Evolutionary conservation across 2,888 invertebrate genomes (phyloP).

Genomic region (Eupithecia vulgata): DNA sequence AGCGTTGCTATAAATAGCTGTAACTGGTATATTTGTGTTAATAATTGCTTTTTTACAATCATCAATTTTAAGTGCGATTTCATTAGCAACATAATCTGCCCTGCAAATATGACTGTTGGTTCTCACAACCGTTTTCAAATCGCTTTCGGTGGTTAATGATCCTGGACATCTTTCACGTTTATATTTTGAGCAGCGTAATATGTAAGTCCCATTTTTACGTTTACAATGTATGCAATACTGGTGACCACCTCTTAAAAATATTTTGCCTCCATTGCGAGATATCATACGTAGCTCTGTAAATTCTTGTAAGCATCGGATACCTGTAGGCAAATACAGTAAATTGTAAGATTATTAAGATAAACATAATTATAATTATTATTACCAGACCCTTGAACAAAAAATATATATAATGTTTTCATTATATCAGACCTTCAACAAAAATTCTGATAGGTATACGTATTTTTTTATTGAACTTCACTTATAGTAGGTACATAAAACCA

Average conservation of each 20-base stretch:
- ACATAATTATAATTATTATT: not conserved
- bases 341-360: not conserved
- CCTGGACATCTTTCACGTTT: not conserved
- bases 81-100: constrained; percentile 1
- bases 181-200: constrained; percentile 7
- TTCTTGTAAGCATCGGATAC: not conserved
- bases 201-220: not conserved
- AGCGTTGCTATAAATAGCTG: constrained; percentile 4
- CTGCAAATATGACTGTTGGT: not conserved
- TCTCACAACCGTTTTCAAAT: not conserved
- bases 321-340: not conserved
- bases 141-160: not conserved
- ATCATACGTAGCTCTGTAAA: not conserved
- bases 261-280: constrained; percentile 13
- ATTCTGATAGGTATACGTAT: not conserved
- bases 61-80: constrained; percentile 7
- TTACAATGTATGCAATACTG: constrained; percentile 2
- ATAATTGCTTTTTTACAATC: not conserved
- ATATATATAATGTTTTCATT: not conserved
- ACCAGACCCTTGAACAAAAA: not conserved
- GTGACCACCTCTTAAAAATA: not conserved
- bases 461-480: not conserved
- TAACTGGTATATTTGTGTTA: not conserved
- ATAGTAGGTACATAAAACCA: not conserved
- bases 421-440: not conserved